Evolutionary conservation across 2,113 vertebrate species (phyloP), one percentile per base, ranked within the genome.

Genomic region (Piliocolobus tephrosceles): DNA sequence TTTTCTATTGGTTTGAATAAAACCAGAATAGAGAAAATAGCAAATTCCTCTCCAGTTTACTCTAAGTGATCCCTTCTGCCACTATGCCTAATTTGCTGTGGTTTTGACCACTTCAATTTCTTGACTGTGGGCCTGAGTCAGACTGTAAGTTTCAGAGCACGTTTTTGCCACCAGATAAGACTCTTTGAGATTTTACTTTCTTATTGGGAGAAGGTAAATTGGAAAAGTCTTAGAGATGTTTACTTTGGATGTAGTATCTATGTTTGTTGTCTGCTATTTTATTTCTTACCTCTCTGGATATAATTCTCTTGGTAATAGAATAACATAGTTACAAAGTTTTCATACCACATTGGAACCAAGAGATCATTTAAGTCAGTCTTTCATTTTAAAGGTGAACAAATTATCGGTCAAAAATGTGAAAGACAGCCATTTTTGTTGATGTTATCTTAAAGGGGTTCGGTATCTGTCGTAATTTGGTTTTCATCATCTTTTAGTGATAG

Each of bases 331-430:
- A 55, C 81, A 92, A 30, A 87, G 43, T 93, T 97, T 97, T 88
- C 89, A 45, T 20, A 86, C 32, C 30, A 50, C 16, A 30, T 23
- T 64, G 32, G 16, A 50, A 18, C 50, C 80, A 76, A 78, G 32
- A 91, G 40, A 92, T 93, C 11, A 57, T 84, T 95, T 85, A 97
- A 84, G 4, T 89, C 43, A 93, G 23, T 7, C 7, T 50, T 92
- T 89, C 68, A 94, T 78, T 92, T 98, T 73, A 82, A 80, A 90
- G 35, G 50, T 76, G 43, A 96, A 91, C 81, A 95, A 96, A 93
- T 82, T 52, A 52, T 32, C 58, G 45, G 25, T 86, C 40, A 93
- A 68, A 93, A 61, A 91, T 55, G 61, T 82, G 55, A 93, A 91
- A 70, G 61, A 70, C 10, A 38, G 27, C 55, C 25, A 3, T 91